Percentiles rank a stretch among this genome's conserved stretches.
Conservation (phyloP, 2,113 vertebrate species). For the Procavia capensis region DNA sequence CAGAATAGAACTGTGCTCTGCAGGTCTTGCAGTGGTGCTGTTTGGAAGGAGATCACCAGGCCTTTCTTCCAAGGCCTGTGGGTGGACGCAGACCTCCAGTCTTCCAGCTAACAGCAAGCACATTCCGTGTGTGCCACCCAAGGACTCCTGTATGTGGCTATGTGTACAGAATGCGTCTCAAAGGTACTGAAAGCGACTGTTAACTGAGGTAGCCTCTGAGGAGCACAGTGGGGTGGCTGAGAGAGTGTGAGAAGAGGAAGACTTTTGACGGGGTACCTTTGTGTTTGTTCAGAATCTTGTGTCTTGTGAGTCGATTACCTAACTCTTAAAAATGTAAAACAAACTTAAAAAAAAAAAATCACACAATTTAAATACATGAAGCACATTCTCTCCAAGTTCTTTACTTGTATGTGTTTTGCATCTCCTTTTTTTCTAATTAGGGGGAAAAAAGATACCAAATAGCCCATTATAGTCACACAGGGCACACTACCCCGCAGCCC, state of each 20-base stretch:
- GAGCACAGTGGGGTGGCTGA: background rate
- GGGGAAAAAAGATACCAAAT: background rate
- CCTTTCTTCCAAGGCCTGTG: too few species aligned
- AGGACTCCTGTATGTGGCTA: background rate
- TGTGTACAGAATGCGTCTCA: background rate
- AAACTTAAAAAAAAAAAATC: background rate
- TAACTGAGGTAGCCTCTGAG: background rate
- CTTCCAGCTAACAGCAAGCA: background rate
- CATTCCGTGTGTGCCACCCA: background rate
- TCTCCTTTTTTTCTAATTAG: slow-evolving; percentile 7
- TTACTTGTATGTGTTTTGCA: background rate
- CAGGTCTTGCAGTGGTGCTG: too few species aligned
- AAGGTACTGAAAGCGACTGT: background rate
- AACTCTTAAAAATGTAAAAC: background rate
- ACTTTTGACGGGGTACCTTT: background rate
- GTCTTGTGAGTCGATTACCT: background rate
- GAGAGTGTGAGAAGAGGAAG: fast-evolving
- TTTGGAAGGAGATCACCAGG: too few species aligned
- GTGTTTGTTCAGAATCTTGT: background rate
- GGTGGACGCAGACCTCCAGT: background rate
- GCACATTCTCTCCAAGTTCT: background rate
- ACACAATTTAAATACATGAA: background rate
- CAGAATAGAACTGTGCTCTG: too few species aligned
- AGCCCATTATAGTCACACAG: background rate
- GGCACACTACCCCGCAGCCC: fast-evolving